Base-by-base conservation (phyloP, 2,797 vertebrate species). In the Hybognathus amarus region DNA sequence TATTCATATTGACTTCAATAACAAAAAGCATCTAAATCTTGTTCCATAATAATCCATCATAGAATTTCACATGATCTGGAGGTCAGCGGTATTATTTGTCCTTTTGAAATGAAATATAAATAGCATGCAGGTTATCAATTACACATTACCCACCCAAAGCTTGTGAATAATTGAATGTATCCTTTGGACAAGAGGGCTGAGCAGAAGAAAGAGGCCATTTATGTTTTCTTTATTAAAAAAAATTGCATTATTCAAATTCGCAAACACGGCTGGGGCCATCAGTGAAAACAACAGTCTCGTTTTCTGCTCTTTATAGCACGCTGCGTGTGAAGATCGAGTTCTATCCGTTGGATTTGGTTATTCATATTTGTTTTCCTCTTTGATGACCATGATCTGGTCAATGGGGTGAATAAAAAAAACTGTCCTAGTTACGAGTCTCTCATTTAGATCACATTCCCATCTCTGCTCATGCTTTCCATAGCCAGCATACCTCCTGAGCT, bases 41-140 rank as follows among this genome's bases (percentile, higher is more conserved):
- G 9, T n/a, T 45, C 40, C 36, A 63, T 59, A 47, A 38, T 42
- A 56, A 18, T 36, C 40, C 47, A 52, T 59, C 45, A 27, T 36
- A 66, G 63, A 61, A 61, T 33, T 71, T 66, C 18, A n/a, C 56
- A 38, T 52, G 17, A 77, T 69, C 45, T 61, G 6, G 22, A 92
- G 89, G 88, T 84, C 90, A 86, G 88, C 85, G 84, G 88, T 89
- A 91, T 89, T 91, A 91, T 93, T 91, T 92, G 91, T 92, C 92
- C 89, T 90, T 93, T 92, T 91, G 84, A 93, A 93, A 93, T 91
- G 74, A 91, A 92, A 91, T 94, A 94, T 93, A 93, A 94, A 94
- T 94, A 94, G 93, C 92, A 93, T 91, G 88, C 91, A 89, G 92
- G 93, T 93, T 94, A 94, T 94, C 91, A 66, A 91, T 94, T 94